These are phyloP conservation scores for Chelon labrosus DNA, from an alignment of 2,797 vertebrate species.

Conservation along the genomic window DNA sequence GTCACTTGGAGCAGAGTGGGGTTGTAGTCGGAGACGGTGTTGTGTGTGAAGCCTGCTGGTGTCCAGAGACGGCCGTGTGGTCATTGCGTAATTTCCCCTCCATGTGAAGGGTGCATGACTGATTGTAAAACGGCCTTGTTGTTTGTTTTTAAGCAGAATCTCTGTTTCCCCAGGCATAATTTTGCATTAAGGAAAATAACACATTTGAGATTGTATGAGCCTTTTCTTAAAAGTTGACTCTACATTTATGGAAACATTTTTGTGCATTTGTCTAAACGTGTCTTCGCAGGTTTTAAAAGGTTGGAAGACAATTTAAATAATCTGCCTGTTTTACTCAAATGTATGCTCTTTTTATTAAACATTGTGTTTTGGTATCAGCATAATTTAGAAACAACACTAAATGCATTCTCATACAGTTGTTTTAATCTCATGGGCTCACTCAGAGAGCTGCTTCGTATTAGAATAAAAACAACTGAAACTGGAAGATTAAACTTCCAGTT, in stretches of 20 bases:
- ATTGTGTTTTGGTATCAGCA: constrained; percentile 15
- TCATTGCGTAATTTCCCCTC: constrained; percentile 69
- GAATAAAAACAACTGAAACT: constrained; percentile 36
- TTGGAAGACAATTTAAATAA: too few relatives aligned
- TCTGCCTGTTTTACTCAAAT: background rate
- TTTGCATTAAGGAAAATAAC: background rate
- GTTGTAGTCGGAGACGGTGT: constrained; percentile 22
- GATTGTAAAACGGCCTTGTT: constrained; percentile 18
- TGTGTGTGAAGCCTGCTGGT: constrained; percentile 59
- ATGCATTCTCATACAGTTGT: constrained; percentile 43
- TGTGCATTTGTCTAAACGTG: background rate
- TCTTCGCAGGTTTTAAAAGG: background rate
- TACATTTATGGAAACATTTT: background rate
- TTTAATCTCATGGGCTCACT: constrained; percentile 24
- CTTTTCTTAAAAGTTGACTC: background rate
- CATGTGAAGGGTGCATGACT: constrained; percentile 35
- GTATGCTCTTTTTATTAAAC: background rate
- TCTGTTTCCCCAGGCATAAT: background rate
- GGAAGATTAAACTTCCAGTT: constrained; percentile 31
- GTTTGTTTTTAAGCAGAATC: constrained; percentile 9
- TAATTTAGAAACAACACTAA: constrained; percentile 24
- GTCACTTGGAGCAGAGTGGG: constrained; percentile 47
- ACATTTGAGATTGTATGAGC: background rate
- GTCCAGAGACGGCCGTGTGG: constrained; percentile 58
- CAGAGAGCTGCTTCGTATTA: constrained; percentile 18